A percentile compares a stretch with the other conserved stretches of the same genome.
Conservation (phyloP, 2,113 vertebrate species). For the Poeciliopsis prolifica region DNA sequence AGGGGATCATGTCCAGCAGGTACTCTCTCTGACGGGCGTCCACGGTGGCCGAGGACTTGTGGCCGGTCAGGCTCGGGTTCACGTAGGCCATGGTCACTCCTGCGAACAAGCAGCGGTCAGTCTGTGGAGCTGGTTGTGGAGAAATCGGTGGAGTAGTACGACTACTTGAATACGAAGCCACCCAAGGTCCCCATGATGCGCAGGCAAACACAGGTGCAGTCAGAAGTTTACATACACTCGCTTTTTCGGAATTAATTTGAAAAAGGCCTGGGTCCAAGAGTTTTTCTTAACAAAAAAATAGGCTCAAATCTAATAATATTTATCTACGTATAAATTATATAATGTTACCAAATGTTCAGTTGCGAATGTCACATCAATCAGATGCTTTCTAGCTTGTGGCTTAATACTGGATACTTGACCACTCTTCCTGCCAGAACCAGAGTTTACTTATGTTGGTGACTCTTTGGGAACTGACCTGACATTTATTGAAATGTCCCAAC, state of each 20-base stretch:
- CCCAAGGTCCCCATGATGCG: constrained; percentile 25
- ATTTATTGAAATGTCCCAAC: no score
- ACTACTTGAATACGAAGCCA: constrained; percentile 38
- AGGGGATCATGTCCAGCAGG: constrained; percentile 97
- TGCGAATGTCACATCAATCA: neutral
- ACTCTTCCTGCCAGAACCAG: no score
- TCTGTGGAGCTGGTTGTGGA: neutral
- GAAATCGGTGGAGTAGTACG: neutral
- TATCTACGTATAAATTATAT: neutral
- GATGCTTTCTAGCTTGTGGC: no score
- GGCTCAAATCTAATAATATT: neutral
- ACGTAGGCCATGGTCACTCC: constrained; percentile 93
- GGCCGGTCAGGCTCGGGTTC: constrained; percentile 88
- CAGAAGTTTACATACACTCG: neutral
- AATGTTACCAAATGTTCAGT: neutral
- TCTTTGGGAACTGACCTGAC: no score
- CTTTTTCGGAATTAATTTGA: neutral
- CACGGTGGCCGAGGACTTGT: constrained; percentile 85
- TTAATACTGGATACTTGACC: no score
- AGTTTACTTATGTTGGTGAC: no score
- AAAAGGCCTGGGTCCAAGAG: neutral
- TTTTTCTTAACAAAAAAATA: neutral
- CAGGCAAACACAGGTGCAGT: constrained; percentile 20
- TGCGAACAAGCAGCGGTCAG: constrained; percentile 62
- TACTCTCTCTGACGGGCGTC: constrained; percentile 96